Percentiles rank a stretch among this genome's conserved stretches.
Conservation (phyloP, 1,140 invertebrate genomes). For the Penaeus indicus region DNA sequence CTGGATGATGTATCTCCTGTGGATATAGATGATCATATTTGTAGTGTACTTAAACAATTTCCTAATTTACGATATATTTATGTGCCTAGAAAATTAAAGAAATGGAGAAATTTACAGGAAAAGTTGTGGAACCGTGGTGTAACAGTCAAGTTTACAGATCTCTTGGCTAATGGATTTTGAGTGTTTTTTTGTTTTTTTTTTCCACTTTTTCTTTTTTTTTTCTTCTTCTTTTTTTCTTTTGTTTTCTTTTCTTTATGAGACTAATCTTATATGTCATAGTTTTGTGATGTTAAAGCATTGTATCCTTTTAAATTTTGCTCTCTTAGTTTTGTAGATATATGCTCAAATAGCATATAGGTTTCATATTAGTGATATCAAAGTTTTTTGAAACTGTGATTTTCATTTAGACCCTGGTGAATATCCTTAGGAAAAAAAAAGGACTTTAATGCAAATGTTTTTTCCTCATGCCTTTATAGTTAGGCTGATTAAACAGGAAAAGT, state of each 20-base stretch:
- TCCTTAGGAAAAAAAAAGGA: no score
- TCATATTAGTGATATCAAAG: no score
- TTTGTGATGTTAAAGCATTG: no score
- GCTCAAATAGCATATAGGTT: no score
- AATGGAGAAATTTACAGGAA: slow-evolving; percentile 51
- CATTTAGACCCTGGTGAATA: no score
- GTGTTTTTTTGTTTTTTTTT: not conserved
- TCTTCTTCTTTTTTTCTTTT: not conserved
- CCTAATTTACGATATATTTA: slow-evolving; percentile 47
- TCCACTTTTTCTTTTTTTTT: not conserved
- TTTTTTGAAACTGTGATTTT: no score
- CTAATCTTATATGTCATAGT: not conserved
- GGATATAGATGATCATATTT: slow-evolving; percentile 55
- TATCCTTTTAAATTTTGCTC: no score
- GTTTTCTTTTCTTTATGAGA: not conserved
- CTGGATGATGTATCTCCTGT: slow-evolving; percentile 37
- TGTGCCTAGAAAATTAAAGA: slow-evolving; percentile 48
- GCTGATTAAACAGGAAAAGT: no score
- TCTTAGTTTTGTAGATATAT: no score
- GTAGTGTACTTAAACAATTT: slow-evolving; percentile 47
- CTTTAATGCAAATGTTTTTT: no score
- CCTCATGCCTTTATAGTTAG: no score
- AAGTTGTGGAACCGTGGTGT: slow-evolving; percentile 55
- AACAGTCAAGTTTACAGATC: slow-evolving; percentile 50
- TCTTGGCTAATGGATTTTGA: slow-evolving; percentile 43